These are phyloP conservation scores for Drosophila ficusphila DNA, from an alignment of 1,140 invertebrate species.

Conservation along the genomic window DNA sequence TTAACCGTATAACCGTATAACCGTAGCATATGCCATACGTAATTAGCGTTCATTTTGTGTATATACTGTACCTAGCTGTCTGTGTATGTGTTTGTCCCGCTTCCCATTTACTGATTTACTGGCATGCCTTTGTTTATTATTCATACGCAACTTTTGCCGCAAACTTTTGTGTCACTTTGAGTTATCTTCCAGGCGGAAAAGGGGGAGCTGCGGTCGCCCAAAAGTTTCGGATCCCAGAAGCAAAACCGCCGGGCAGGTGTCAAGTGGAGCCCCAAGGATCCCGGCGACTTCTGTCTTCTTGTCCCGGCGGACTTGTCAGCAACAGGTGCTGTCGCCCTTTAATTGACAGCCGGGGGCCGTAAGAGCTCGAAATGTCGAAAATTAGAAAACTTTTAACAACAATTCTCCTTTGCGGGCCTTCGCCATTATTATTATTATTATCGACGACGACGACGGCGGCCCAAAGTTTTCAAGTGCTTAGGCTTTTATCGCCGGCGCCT, in stretches of 20 bases:
- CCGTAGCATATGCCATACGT: constrained; percentile 15
- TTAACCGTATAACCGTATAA: constrained; percentile 8
- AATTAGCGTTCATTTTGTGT: constrained; percentile 14
- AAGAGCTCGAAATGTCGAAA: constrained; percentile 80
- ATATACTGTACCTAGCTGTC: constrained; percentile 7
- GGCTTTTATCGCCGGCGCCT: constrained; percentile 70
- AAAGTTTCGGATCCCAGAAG: constrained; percentile 19
- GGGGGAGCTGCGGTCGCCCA: background rate
- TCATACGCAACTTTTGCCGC: constrained; percentile 65
- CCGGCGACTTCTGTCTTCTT: constrained; percentile 37
- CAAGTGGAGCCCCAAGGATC: constrained; percentile 54
- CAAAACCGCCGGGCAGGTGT: constrained; percentile 53
- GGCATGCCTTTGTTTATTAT: constrained; percentile 60
- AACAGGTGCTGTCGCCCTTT: constrained; percentile 77
- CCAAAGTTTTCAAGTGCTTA: constrained; percentile 73
- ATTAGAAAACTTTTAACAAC: constrained; percentile 83
- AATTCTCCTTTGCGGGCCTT: constrained; percentile 43
- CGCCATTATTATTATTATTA: constrained; percentile 74
- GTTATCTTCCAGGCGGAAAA: constrained; percentile 31
- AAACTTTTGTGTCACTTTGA: constrained; percentile 64
- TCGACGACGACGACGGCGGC: constrained; percentile 34
- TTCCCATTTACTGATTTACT: too few relatives aligned
- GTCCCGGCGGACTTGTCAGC: constrained; percentile 54
- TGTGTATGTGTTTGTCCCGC: constrained; percentile 18
- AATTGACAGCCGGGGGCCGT: constrained; percentile 80